phyloP scores from a whole-genome alignment of 2,113 vertebrate genomes.

The Catagonus wagneri region DNA sequence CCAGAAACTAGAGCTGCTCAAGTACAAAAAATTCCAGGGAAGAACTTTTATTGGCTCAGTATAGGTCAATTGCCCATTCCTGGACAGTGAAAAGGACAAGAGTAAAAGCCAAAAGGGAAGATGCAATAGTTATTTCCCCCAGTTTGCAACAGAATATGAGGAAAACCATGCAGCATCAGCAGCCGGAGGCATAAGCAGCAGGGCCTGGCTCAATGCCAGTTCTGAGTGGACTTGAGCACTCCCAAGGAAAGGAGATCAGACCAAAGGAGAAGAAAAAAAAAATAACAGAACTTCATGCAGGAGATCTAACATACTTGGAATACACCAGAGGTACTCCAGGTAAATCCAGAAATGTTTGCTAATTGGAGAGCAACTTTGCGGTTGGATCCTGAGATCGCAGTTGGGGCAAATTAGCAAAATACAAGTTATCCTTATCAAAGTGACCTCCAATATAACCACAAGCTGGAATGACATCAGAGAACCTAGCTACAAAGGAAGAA shows the following conservation, averaged over 20 bases:
- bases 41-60: background rate
- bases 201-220: background rate
- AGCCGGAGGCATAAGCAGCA: background rate
- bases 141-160: background rate
- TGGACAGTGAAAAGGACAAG: background rate
- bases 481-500: background rate
- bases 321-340: background rate
- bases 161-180: background rate
- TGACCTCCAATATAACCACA: background rate
- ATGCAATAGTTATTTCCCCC: too few species aligned
- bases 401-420: slow-evolving; percentile 14
- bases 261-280: background rate
- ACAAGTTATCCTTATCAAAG: background rate
- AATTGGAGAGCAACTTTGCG: background rate
- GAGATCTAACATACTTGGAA: background rate
- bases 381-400: background rate
- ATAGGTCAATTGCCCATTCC: background rate
- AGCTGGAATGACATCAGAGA: background rate
- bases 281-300: background rate
- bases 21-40: slow-evolving; percentile 1
- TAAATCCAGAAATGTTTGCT: background rate
- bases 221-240: background rate
- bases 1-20: background rate
- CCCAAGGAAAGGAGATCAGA: background rate
- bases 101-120: background rate